Evolutionary conservation across 2,888 invertebrate genomes (phyloP).

Genomic region (Halictus quadricinctus): DNA sequence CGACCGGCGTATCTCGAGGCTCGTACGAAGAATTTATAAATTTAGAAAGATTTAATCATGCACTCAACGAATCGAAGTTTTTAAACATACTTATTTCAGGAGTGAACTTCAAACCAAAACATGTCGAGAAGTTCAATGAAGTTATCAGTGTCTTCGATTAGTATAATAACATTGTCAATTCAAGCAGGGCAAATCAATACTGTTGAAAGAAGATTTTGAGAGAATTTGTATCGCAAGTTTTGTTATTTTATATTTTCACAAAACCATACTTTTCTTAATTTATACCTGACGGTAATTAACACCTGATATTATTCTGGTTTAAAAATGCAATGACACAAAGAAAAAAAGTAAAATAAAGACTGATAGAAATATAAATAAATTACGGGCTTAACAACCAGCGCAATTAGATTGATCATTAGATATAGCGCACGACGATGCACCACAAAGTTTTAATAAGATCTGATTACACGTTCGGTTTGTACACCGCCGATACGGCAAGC

Average conservation of each 20-base stretch:
- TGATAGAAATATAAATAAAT: neutral
- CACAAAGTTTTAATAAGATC: neutral
- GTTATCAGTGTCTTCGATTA: neutral
- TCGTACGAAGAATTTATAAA: neutral
- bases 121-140: neutral
- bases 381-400: neutral
- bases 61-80: neutral
- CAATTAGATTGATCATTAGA: neutral
- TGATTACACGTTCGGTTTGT: neutral
- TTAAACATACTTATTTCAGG: neutral
- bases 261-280: neutral
- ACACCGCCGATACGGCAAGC: neutral
- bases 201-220: neutral
- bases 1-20: conserved; percentile 23
- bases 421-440: neutral
- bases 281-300: too few species aligned
- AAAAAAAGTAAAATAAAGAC: too few species aligned
- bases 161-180: neutral
- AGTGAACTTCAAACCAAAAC: neutral
- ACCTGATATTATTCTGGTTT: too few species aligned
- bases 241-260: neutral
- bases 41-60: conserved; percentile 15
- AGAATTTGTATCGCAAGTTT: neutral
- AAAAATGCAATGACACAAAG: neutral
- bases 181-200: neutral